A percentile compares a stretch with the other conserved stretches of the same genome.
Conservation (phyloP, 2,797 vertebrate genomes). For the Phoxinus dragarum region DNA sequence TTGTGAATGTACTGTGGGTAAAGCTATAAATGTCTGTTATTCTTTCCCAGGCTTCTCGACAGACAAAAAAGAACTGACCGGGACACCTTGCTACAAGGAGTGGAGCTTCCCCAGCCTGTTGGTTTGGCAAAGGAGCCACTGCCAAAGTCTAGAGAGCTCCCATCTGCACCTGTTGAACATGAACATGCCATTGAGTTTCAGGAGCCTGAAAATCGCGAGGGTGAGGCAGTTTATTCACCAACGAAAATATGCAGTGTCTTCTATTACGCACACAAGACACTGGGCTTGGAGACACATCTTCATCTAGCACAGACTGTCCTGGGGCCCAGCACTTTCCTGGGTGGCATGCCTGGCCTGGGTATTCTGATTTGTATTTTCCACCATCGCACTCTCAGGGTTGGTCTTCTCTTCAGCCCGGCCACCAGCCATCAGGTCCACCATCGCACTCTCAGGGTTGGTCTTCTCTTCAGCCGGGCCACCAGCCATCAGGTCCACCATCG, state of each 20-base stretch:
- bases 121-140: constrained; percentile 1
- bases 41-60: constrained; percentile 35
- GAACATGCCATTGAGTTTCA: background rate
- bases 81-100: constrained; percentile 37
- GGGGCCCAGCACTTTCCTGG: background rate
- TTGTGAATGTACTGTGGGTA: no score
- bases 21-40: background rate
- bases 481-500: no score
- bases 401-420: no score
- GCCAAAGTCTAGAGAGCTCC: background rate
- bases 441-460: no score
- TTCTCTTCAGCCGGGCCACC: no score
- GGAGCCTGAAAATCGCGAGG: constrained; percentile 31
- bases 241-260: background rate
- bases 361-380: background rate
- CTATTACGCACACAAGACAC: background rate
- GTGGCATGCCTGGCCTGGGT: background rate
- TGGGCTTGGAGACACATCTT: background rate
- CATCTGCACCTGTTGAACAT: constrained; percentile 25
- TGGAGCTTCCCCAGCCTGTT: constrained; percentile 40
- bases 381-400: background rate
- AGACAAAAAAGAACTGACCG: constrained; percentile 39
- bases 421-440: no score
- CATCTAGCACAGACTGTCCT: background rate
- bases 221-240: constrained; percentile 32